A percentile compares a stretch with the other conserved stretches of the same genome.
phyloP scores from a whole-genome alignment of 1,140 invertebrate species.

The Danaus melanippus region DNA sequence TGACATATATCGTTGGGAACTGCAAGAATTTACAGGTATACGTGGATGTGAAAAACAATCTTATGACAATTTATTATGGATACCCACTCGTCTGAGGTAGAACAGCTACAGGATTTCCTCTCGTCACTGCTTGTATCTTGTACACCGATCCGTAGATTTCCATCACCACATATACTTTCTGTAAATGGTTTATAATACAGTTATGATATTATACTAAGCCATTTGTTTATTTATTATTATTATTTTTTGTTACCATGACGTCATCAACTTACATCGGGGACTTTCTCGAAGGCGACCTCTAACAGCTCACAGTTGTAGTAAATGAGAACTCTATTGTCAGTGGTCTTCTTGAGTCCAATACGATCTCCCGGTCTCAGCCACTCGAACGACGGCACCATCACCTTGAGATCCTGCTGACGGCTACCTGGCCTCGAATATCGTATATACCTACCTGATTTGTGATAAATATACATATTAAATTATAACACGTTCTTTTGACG shows the following conservation, averaged over 20 bases:
- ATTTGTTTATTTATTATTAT: not conserved
- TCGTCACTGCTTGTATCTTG: constrained; percentile 52
- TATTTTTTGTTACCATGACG: too few species aligned
- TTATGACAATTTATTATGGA: constrained; percentile 1
- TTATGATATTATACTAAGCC: constrained; percentile 2
- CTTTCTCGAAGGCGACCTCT: constrained; percentile 45
- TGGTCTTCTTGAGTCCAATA: constrained; percentile 77
- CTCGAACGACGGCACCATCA: constrained; percentile 82
- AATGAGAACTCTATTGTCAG: constrained; percentile 75
- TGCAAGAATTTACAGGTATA: constrained; percentile 2
- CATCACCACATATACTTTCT: constrained; percentile 83
- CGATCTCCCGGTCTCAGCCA: constrained; percentile 84
- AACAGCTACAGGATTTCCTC: constrained; percentile 22
- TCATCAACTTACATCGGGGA: constrained; percentile 48
- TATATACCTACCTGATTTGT: constrained; percentile 72
- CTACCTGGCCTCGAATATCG: constrained; percentile 75
- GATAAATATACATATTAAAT: too few species aligned
- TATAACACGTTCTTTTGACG: too few species aligned
- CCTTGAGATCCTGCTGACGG: constrained; percentile 66
- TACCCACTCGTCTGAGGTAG: constrained; percentile 39
- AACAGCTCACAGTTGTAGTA: constrained; percentile 58
- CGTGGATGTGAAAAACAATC: not conserved
- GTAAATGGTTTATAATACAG: constrained; percentile 24
- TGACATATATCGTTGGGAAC: constrained; percentile 19
- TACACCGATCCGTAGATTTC: constrained; percentile 73